A percentile compares a stretch with the other conserved stretches of the same genome.
Evolutionary conservation across 2,113 vertebrate species (phyloP).

Genomic region (Cyprinus carpio): DNA sequence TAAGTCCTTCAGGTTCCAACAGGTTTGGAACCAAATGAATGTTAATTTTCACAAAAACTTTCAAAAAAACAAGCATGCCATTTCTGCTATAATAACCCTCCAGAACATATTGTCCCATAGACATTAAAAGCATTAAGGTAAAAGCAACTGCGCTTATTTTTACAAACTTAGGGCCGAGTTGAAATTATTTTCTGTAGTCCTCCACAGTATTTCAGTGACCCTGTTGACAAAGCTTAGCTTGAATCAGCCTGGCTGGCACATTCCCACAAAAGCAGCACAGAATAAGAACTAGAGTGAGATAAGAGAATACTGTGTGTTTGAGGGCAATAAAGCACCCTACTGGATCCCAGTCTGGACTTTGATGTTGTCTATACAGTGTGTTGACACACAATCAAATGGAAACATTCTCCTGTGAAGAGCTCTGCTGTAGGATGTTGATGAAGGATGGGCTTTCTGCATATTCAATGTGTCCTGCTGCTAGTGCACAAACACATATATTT

Average conservation of each 20-base stretch:
- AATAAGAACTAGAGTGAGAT: not conserved
- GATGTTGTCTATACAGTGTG: not conserved
- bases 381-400: conserved; percentile 1
- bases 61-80: not conserved
- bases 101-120: not conserved
- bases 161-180: not conserved
- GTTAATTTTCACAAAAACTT: not conserved
- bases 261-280: not conserved
- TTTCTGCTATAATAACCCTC: not conserved
- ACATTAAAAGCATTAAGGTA: not conserved
- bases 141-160: not conserved
- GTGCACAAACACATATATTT: not conserved
- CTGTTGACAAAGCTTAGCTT: not conserved
- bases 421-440: not conserved
- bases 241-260: not conserved
- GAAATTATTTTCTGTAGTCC: not conserved
- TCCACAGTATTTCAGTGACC: not conserved
- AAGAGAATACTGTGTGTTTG: not conserved
- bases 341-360: conserved; percentile 3
- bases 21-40: not conserved
- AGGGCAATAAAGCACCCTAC: not conserved
- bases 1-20: not conserved
- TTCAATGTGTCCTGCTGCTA: not conserved
- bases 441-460: not conserved
- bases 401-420: not conserved